phyloP scores from a whole-genome alignment of 2,113 vertebrate species.

The Mohoua ochrocephala region DNA sequence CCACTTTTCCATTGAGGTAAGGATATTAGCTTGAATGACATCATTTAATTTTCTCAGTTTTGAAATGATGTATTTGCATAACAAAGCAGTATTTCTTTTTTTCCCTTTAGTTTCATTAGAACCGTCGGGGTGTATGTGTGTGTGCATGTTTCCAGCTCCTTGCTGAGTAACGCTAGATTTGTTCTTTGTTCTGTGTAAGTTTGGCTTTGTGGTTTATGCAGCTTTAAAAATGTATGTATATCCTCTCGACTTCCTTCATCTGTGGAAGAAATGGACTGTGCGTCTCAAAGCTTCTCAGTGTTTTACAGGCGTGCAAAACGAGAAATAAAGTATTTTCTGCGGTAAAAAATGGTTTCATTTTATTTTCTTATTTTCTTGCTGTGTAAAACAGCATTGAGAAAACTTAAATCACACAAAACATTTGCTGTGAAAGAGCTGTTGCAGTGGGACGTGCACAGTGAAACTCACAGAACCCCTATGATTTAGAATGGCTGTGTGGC shows the following conservation, averaged over 20 bases:
- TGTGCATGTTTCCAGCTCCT: background rate
- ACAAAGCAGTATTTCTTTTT: constrained; percentile 8
- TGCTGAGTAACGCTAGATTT: constrained; percentile 38
- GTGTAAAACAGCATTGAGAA: accelerated
- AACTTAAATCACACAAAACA: background rate
- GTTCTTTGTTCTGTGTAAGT: constrained; percentile 36
- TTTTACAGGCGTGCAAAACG: background rate
- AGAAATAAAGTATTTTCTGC: background rate
- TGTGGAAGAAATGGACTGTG: background rate
- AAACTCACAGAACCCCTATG: background rate
- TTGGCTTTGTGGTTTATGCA: constrained; percentile 36
- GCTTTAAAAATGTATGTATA: background rate
- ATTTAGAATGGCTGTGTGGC: background rate
- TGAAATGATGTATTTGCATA: constrained; percentile 19
- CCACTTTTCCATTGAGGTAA: constrained; percentile 9
- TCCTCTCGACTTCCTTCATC: background rate
- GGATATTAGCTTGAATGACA: constrained; percentile 39
- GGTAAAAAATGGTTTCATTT: background rate
- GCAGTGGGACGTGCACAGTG: background rate
- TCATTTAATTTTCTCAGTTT: constrained; percentile 38
- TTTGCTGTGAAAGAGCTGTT: background rate
- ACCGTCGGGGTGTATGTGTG: background rate
- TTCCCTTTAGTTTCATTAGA: background rate
- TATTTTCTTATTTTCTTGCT: background rate
- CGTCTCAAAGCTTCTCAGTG: accelerated